These are phyloP conservation scores for Ianthella basta DNA, from an alignment of 37 sponge, comb jelly and placozoan genomes.

Conservation along the genomic window DNA sequence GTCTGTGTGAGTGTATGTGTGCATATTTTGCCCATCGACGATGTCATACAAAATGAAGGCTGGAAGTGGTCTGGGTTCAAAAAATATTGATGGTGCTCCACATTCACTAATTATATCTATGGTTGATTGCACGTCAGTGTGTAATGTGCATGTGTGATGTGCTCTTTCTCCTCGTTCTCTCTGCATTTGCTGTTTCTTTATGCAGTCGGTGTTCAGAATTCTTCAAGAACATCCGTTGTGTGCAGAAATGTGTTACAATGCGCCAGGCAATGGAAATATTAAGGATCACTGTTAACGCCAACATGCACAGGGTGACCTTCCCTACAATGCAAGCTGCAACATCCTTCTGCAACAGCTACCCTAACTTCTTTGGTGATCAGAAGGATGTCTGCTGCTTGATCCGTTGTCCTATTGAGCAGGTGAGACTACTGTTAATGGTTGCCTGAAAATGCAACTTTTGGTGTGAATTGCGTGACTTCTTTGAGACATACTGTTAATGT, in stretches of 20 bases:
- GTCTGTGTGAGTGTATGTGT: too few relatives aligned
- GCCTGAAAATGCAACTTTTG: background rate
- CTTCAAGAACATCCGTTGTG: constrained; percentile 74
- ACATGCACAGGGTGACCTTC: constrained; percentile 93
- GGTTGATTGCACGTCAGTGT: too few relatives aligned
- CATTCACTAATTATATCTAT: too few relatives aligned
- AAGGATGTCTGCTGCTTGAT: constrained; percentile 92
- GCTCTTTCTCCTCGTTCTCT: too few relatives aligned
- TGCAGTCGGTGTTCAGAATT: constrained; percentile 64
- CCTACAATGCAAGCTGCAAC: constrained; percentile 98
- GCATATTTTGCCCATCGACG: too few relatives aligned
- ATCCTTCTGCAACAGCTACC: constrained; percentile 93
- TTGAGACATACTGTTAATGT: too few relatives aligned
- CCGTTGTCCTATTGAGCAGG: constrained; percentile 99
- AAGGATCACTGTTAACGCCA: constrained; percentile 90
- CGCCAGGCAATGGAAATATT: constrained; percentile 97
- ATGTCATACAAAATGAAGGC: too few relatives aligned
- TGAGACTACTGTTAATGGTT: constrained; percentile 25
- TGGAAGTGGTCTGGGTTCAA: too few relatives aligned
- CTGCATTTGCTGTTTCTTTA: background rate
- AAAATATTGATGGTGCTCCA: too few relatives aligned
- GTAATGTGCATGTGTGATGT: too few relatives aligned
- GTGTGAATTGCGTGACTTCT: too few relatives aligned
- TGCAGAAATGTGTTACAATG: constrained; percentile 95
- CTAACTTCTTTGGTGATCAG: constrained; percentile 89